Base-by-base conservation (phyloP, 2,797 vertebrate species). In the Acanthornis magna region DNA sequence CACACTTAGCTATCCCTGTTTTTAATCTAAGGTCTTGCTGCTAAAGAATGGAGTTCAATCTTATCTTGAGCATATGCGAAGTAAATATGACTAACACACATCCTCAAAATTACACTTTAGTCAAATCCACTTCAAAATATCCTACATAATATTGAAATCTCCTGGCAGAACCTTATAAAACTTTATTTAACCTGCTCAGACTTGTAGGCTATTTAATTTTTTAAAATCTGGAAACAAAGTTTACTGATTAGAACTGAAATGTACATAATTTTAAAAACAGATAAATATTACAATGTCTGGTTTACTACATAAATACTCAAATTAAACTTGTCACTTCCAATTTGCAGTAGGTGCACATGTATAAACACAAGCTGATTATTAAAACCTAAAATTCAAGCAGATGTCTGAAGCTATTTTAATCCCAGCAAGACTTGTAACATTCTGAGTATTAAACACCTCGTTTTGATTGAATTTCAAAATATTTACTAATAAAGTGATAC, bases 401-500 rank as follows among this genome's bases (percentile, higher is more conserved):
- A 67, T 73, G 42, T 53, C 42, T 67, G 62, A 83, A 87, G 29
- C 19, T 70, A 48, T 65, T 92, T 93, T 86, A 63, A 62, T 45
- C 13, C 17, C 22, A 72, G n/a, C 21, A 87, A 75, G 42, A 74
- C 13, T 6, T 3, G 13, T 9, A 85, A 38, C 27, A 42, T 43
- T 65, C n/a, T 42, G 60, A 89, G 43, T 20, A 80, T 17, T 30
- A 25, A 91, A 45, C 13, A 45, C 11, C 21, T 61, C 7, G 32
- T 58, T 91, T n/a, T 62, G 14, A 88, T 74, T 86, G n/a, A 7
- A 81, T 47, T 87, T 86, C 62, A 57, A 86, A 91, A 85, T 67
- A 67, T 71, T 89, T 68, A 88, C 21, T 61, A 53, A 53, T 43
- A 23, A 93, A 81, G 6, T 7, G 47, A 53, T 97, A 99, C 99